phyloP scores from a whole-genome alignment of 2,113 vertebrate species.

The Orthonyx spaldingii region DNA sequence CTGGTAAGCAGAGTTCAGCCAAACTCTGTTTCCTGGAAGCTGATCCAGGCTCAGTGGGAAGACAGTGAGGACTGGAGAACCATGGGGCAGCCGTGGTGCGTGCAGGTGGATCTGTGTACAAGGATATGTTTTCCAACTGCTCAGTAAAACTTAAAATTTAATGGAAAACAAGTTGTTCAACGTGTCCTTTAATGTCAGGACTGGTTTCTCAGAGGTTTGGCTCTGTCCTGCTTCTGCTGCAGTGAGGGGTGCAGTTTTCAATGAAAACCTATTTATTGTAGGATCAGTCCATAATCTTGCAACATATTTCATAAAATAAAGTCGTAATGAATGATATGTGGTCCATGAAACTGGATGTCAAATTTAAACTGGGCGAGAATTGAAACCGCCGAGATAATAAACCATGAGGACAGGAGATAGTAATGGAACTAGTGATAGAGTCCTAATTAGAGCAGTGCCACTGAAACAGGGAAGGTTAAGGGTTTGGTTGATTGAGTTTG shows the following conservation, averaged over 20 bases:
- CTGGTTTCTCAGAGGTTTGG: not conserved
- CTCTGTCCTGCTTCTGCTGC: not conserved
- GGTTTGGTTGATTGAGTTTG: conserved; percentile 67
- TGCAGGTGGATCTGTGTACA: not conserved
- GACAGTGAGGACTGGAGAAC: not conserved
- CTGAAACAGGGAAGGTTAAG: conserved; percentile 65
- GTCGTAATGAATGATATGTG: conserved; percentile 39
- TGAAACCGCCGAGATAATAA: conserved; percentile 51
- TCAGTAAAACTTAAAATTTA: not conserved
- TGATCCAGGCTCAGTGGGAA: not conserved
- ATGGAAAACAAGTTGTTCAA: not conserved
- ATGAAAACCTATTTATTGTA: not conserved
- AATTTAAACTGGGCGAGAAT: conserved; percentile 48
- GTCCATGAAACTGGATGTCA: conserved; percentile 41
- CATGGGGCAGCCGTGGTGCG: rapidly evolving
- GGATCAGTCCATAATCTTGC: not conserved
- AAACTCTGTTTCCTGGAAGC: not conserved
- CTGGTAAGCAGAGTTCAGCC: not conserved
- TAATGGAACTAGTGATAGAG: conserved; percentile 61
- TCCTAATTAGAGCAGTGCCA: conserved; percentile 59
- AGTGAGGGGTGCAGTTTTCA: not conserved
- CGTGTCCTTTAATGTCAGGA: not conserved
- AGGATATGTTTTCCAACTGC: not conserved
- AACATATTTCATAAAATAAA: conserved; percentile 20
- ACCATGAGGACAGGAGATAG: conserved; percentile 46